Conservation (phyloP, 1,140 invertebrate genomes). For the Tetragonula clypearis region DNA sequence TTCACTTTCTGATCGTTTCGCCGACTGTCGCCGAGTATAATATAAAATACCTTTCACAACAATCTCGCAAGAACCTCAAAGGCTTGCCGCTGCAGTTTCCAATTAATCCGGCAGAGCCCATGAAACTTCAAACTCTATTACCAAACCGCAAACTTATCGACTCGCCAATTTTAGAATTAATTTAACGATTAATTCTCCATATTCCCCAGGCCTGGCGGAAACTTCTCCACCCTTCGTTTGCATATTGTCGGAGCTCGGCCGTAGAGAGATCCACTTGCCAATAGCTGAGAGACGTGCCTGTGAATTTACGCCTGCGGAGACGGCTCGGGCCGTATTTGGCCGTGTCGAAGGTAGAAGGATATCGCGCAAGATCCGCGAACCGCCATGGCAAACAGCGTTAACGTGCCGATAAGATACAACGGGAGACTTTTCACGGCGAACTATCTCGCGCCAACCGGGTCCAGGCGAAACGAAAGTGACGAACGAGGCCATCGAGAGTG, state of each 20-base stretch:
- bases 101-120: not conserved
- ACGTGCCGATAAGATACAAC: not conserved
- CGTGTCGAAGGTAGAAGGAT: not conserved
- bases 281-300: not conserved
- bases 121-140: conserved; percentile 25
- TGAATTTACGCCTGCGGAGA: not conserved
- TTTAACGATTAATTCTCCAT: conserved; percentile 35
- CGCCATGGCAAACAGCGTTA: not conserved
- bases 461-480: conserved; percentile 50
- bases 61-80: not conserved
- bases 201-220: not conserved
- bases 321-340: too few species aligned
- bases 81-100: not conserved
- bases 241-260: not conserved
- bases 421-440: not conserved
- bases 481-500: conserved; percentile 51
- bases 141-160: not conserved
- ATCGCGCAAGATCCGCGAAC: not conserved
- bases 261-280: not conserved
- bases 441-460: not conserved
- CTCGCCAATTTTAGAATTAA: conserved; percentile 23
- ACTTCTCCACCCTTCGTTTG: conserved; percentile 9
- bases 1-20: too few species aligned
- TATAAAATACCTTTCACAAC: not conserved
- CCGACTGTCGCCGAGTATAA: too few species aligned